Conservation (phyloP, 2,797 vertebrate genomes). For the Myripristis jacobus region DNA sequence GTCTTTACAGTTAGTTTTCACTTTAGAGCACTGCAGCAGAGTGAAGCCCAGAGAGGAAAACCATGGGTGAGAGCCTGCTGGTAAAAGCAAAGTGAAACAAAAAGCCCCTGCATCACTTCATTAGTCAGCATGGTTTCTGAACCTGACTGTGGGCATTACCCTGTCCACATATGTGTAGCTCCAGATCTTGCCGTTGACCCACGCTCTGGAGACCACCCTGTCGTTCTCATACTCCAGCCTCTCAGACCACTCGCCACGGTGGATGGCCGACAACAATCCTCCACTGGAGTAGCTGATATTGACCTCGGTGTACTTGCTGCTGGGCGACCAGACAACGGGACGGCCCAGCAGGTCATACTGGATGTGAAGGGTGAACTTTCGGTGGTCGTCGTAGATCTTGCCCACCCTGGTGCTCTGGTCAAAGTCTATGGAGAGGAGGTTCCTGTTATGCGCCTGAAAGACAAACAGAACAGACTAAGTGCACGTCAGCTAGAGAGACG, state of each 20-base stretch:
- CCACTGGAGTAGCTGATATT: conserved; percentile 93
- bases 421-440: conserved; percentile 97
- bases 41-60: conserved; percentile 9
- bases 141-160: conserved; percentile 77
- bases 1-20: conserved; percentile 29
- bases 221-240: conserved; percentile 96
- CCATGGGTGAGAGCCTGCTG: conserved; percentile 27
- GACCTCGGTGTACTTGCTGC: conserved; percentile 97
- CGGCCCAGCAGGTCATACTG: conserved; percentile 93
- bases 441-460: conserved; percentile 95
- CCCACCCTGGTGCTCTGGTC: conserved; percentile 93
- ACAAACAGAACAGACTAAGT: neutral
- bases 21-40: conserved; percentile 25
- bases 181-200: conserved; percentile 99
- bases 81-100: conserved; percentile 8
- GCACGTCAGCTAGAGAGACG: conserved; percentile 12
- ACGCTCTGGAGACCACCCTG: conserved; percentile 92
- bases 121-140: neutral
- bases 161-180: conserved; percentile 98
- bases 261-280: conserved; percentile 91
- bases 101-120: neutral
- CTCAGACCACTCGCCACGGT: conserved; percentile 97
- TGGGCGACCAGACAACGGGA: conserved; percentile 94
- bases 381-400: conserved; percentile 98
- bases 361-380: conserved; percentile 98